phyloP scores from a whole-genome alignment of 2,888 invertebrate species.

The Clunio marinus region DNA sequence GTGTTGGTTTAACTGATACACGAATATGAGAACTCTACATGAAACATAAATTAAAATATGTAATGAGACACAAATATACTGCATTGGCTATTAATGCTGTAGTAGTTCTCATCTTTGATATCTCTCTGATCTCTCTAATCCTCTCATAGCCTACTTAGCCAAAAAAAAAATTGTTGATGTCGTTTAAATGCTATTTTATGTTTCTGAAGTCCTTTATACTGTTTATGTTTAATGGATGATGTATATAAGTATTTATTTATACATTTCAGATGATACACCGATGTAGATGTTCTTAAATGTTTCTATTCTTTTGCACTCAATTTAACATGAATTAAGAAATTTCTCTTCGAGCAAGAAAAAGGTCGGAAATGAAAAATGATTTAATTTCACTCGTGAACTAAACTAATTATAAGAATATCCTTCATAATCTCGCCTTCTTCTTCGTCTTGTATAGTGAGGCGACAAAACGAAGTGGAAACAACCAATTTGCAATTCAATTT shows the following conservation, averaged over 20 bases:
- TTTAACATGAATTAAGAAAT: too few species aligned
- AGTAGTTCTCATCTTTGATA: slow-evolving; percentile 1
- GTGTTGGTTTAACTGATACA: neutral
- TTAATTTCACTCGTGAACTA: too few species aligned
- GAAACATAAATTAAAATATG: neutral
- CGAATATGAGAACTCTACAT: neutral
- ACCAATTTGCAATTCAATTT: too few species aligned
- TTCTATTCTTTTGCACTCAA: too few species aligned
- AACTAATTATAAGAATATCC: too few species aligned
- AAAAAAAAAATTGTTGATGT: neutral
- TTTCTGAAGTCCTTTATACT: neutral
- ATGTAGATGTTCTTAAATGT: neutral
- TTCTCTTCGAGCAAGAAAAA: too few species aligned
- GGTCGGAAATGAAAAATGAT: too few species aligned
- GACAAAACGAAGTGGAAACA: too few species aligned
- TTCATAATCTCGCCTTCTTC: too few species aligned
- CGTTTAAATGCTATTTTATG: slow-evolving; percentile 13
- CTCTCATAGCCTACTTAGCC: neutral
- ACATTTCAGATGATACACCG: neutral
- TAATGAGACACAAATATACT: neutral
- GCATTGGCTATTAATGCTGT: neutral
- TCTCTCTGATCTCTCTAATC: slow-evolving; percentile 18
- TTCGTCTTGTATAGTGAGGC: too few species aligned
- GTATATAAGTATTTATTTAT: neutral
- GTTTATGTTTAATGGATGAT: slow-evolving; percentile 2